Base-by-base conservation (phyloP, 2,797 vertebrate genomes). In the Melanotaenia nigrans region DNA sequence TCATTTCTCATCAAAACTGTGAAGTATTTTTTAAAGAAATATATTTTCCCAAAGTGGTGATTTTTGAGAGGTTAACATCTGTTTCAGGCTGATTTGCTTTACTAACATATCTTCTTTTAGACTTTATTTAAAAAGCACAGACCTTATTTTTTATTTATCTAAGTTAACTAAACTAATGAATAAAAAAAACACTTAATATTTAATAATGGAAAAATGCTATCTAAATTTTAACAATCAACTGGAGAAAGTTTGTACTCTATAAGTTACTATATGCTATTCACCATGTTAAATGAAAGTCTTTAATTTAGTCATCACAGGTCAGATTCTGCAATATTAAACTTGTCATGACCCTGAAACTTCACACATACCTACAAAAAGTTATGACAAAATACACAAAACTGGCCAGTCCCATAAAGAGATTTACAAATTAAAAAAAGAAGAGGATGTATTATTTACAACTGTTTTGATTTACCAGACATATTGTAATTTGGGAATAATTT, bases 1-100 rank as follows among this genome's bases (percentile, higher is more conserved):
- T 92, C 73, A 92, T 90, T 91, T 49, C 65, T 85, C 45, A 73
- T 73, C 51, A 33, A 82, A 71, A 79, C 57, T 16, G 22, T 83
- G 79, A 87, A 79, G 68, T 16, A 5, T 0, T 1, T 20, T 65
- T 10, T 28, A 65, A 36, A 68, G 12, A 30, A 13, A 30, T 4
- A 56, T 56, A 18, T 22, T 56, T 45, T 54, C 33, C 16, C 47
- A 24, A 3, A 8, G 22, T 32, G 25, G n/a, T 25, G 3, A 42
- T 47, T 20, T 47, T 20, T 7, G 42, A 47, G 1, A 47, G 18
- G 6, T 47, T 47, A 20, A 47, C 18, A 47, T n/a, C 5, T 5
- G 7, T 47, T 42, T 47, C 18, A n/a, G 42, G 7, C 42, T 47
- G 42, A 20, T 47, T 47, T 47, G 7, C 18, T 47, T 20, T n/a